phyloP scores from a whole-genome alignment of 2,113 vertebrate genomes.

The Lucifuga dentata region DNA sequence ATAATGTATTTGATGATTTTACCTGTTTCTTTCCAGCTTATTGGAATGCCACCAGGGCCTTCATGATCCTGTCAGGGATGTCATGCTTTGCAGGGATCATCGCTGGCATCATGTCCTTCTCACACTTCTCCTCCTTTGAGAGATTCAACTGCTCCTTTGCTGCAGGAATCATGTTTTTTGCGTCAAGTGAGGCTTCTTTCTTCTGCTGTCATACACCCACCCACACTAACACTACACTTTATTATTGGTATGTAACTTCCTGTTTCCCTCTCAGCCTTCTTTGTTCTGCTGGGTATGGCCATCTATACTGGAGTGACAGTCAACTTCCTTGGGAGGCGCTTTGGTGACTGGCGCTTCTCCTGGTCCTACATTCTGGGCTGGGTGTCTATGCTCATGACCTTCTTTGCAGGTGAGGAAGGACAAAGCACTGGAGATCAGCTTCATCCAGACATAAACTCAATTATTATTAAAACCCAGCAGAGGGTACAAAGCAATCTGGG shows the following conservation, averaged over 20 bases:
- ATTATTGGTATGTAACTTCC: background rate
- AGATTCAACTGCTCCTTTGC: constrained; percentile 88
- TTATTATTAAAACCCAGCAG: background rate
- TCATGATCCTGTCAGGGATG: constrained; percentile 90
- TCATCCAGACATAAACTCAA: background rate
- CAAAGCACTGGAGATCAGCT: background rate
- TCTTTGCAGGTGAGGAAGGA: constrained; percentile 86
- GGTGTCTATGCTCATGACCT: constrained; percentile 90
- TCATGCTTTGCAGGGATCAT: constrained; percentile 86
- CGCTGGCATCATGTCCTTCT: constrained; percentile 86
- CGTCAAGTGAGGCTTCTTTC: constrained; percentile 85
- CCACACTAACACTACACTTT: background rate
- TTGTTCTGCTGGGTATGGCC: constrained; percentile 86
- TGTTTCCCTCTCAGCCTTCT: constrained; percentile 77
- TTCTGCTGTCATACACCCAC: background rate
- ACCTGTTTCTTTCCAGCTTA: constrained; percentile 78
- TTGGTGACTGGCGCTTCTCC: constrained; percentile 91
- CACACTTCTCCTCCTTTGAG: constrained; percentile 86
- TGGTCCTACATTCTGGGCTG: constrained; percentile 92
- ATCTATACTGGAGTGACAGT: constrained; percentile 89
- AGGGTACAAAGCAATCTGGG: background rate
- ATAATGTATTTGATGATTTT: background rate
- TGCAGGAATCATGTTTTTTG: constrained; percentile 88
- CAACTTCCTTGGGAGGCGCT: constrained; percentile 88
- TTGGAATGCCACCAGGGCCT: constrained; percentile 91